Base-by-base conservation (phyloP, 2,113 vertebrate species). In the Archilochus colubris region DNA sequence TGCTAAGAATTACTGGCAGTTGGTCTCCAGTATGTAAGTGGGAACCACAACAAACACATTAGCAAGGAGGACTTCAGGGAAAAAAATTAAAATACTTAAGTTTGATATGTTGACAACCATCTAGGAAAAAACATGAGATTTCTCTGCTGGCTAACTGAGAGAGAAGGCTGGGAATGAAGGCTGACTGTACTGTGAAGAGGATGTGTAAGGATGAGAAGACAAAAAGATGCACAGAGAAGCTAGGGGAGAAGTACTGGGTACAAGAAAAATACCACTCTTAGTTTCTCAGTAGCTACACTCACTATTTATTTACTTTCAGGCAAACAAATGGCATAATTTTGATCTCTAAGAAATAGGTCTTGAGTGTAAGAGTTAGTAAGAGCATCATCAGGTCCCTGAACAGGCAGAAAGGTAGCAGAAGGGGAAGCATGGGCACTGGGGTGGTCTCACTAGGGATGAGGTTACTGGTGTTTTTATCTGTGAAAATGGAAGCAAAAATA, bases 401-500 rank as follows among this genome's bases (percentile, higher is more conserved):
- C 11, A 38, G 27, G 25, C 1, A 21, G 64, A 61, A 55, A 19
- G 31, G 57, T 0, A 2, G n/a, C 14, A 75, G 61, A 70, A 72
- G 33, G 24, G 9, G 17, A 74, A 62, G 6, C 3, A 0, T 0
- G 1, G 43, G n/a, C 25, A 53, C 54, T 1, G 86, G 25, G 61
- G 66, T 2, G 14, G n/a, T 66, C 55, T 74, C 12, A 0, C 15
- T 27, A 7, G 23, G 43, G 53, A 36, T 87, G 74, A 93, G 38
- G 58, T 36, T 78, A 89, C 11, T 0, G 0, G 9, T 73, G 36
- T 8, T 78, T 88, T 61, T 40, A 82, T 44, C 74, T 46, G 50
- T 55, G 78, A 86, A 95, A 91, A 85, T 0, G 50, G 50, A 89
- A 85, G 50, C 22, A 87, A 67, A 10, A 82, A 82, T 69, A 40